These are phyloP conservation scores for Pangasius macronema DNA, from an alignment of 2,797 vertebrate genomes.

Conservation along the genomic window DNA sequence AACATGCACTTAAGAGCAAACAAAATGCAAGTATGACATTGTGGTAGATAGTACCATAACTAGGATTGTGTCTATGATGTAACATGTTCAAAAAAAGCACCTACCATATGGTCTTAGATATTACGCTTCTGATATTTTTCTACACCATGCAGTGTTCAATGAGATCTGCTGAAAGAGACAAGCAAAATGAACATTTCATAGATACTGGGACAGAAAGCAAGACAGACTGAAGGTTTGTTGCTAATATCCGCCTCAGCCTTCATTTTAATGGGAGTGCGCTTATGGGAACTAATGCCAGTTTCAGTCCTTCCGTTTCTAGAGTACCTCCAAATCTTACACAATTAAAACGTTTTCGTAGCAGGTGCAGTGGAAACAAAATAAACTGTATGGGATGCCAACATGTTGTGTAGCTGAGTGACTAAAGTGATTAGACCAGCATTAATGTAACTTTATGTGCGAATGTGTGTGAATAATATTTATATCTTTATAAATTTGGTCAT, in stretches of 20 bases:
- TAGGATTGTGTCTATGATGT: not conserved
- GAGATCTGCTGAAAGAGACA: not conserved
- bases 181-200: not conserved
- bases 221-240: not conserved
- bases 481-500: slow-evolving; percentile 11
- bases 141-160: not conserved
- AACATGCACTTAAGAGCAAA: slow-evolving; percentile 40
- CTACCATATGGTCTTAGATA: not conserved
- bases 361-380: not conserved
- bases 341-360: not conserved
- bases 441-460: slow-evolving; percentile 62
- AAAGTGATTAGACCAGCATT: slow-evolving; percentile 38
- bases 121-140: not conserved
- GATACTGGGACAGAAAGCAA: not conserved
- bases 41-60: not conserved
- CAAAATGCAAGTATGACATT: slow-evolving; percentile 10
- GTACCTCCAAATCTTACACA: not conserved
- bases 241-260: not conserved
- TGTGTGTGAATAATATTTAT: slow-evolving; percentile 27
- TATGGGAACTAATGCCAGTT: not conserved
- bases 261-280: slow-evolving; percentile 10
- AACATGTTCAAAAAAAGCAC: not conserved
- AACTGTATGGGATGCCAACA: slow-evolving; percentile 8
- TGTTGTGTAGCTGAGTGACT: slow-evolving; percentile 35
- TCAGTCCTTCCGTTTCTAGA: not conserved